Evolutionary conservation across 2,888 invertebrate species (phyloP).

Genomic region (Pheosia tremula): DNA sequence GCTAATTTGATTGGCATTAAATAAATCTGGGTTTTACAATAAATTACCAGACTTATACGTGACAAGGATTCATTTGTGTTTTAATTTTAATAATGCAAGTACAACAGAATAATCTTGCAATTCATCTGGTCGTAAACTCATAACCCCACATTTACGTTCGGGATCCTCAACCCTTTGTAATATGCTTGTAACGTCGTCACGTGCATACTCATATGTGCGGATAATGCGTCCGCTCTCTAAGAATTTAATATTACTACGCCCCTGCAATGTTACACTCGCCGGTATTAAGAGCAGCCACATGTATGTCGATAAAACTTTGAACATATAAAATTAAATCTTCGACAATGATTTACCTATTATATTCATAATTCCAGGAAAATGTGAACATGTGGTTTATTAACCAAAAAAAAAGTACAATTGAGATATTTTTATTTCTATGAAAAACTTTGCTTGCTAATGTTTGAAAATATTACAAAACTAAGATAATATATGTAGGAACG

Average conservation of each 20-base stretch:
- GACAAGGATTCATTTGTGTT: not conserved
- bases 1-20: too few relatives aligned
- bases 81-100: not conserved
- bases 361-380: too few relatives aligned
- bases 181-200: conserved; percentile 12
- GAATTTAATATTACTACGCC: conserved; percentile 3
- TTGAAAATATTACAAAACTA: too few relatives aligned
- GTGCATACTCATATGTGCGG: conserved; percentile 10
- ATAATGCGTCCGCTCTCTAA: not conserved
- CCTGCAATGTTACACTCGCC: not conserved
- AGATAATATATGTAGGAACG: too few relatives aligned
- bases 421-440: too few relatives aligned
- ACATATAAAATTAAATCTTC: too few relatives aligned
- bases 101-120: not conserved
- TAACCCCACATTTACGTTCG: not conserved
- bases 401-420: too few relatives aligned
- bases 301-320: not conserved
- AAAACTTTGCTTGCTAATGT: too few relatives aligned
- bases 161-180: conserved; percentile 11
- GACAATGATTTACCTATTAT: too few relatives aligned
- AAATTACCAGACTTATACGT: not conserved
- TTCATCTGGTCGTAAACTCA: conserved; percentile 1
- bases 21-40: too few relatives aligned
- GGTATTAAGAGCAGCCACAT: not conserved
- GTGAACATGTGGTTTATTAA: too few relatives aligned